Evolutionary conservation across 2,113 vertebrate species (phyloP), one percentile per base, ranked within the genome.

Genomic region (Oostethus manadensis): DNA sequence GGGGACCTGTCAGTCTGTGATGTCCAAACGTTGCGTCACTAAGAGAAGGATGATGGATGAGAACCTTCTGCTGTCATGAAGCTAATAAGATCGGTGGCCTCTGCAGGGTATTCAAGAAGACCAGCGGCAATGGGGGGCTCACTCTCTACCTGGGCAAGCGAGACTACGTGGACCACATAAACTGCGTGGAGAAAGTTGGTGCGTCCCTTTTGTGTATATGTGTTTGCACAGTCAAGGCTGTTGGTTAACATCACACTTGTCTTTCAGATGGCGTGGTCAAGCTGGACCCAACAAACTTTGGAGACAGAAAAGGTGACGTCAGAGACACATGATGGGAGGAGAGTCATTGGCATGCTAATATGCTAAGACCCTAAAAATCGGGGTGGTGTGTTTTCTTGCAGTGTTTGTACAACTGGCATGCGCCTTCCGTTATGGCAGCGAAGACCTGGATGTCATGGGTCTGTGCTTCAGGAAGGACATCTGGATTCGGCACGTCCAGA

Each of bases 381-480:
- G n/a, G n/a, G n/a, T 15, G 13, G 21, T 10, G 38, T 7, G 17
- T n/a, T 9, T 21, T 15, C 38, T 6, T 17, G 8, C 73, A 91
- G 90, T 87, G 56, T 91, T 87, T 42, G 75, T 90, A 51, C 86
- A 89, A 70, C 66, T 90, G 77, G 70, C 78, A 1, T 90, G 89
- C 66, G 90, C 88, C 58, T 91, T 91, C 76, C 90, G 89, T 4
- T 91, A 91, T 1, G 90, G 90, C 10, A 87, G 78, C 0, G 90
- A 90, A 0, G 90, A 91, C 68, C 77, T 91, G 83, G 90, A 91
- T 14, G 86, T 90, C 62, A 88, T 91, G 43, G 88, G 90, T 18
- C 75, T 91, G 47, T 76, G 84, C 75, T 91, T 89, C 78, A 87
- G 88, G 78, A 91, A 89, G 79, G 88, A 91, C 80, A 90, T 91